Percentiles rank a stretch among this genome's conserved stretches.
These are phyloP conservation scores for Trachymyrmex septentrionalis DNA, from an alignment of 1,140 invertebrate genomes.

Conservation along the genomic window DNA sequence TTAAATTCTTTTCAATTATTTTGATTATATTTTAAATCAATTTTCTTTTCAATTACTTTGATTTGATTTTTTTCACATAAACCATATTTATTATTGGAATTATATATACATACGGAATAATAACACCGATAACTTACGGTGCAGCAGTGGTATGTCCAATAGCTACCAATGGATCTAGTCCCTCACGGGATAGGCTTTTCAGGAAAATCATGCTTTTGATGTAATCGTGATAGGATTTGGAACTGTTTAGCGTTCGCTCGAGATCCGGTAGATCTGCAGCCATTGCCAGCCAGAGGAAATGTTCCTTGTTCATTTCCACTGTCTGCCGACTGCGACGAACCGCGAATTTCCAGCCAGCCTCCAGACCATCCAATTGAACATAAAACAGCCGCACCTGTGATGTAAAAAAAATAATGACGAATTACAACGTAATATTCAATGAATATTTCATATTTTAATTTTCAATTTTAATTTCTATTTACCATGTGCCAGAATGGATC, in stretches of 20 bases:
- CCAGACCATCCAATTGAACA: conserved; percentile 90
- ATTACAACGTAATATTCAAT: background rate
- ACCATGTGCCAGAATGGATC: conserved; percentile 95
- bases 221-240: conserved; percentile 65
- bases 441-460: background rate
- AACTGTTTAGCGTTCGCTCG: conserved; percentile 83
- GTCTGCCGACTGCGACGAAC: conserved; percentile 89
- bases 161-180: conserved; percentile 75
- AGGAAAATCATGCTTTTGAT: conserved; percentile 79
- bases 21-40: background rate
- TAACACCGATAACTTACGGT: conserved; percentile 86
- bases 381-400: conserved; percentile 90
- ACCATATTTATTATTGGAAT: background rate
- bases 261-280: conserved; percentile 93
- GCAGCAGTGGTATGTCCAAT: conserved; percentile 91
- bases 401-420: conserved; percentile 38
- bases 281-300: conserved; percentile 92
- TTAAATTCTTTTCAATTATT: background rate
- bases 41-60: background rate
- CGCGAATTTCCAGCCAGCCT: conserved; percentile 90
- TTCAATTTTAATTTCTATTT: conserved; percentile 28
- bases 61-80: conserved; percentile 12
- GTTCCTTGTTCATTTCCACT: conserved; percentile 88
- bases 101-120: conserved; percentile 16
- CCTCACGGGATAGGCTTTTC: conserved; percentile 75